Percentiles rank a stretch among this genome's conserved stretches.
phyloP scores from a whole-genome alignment of 2,797 vertebrate genomes.

The Otolemur crassicaudatus region DNA sequence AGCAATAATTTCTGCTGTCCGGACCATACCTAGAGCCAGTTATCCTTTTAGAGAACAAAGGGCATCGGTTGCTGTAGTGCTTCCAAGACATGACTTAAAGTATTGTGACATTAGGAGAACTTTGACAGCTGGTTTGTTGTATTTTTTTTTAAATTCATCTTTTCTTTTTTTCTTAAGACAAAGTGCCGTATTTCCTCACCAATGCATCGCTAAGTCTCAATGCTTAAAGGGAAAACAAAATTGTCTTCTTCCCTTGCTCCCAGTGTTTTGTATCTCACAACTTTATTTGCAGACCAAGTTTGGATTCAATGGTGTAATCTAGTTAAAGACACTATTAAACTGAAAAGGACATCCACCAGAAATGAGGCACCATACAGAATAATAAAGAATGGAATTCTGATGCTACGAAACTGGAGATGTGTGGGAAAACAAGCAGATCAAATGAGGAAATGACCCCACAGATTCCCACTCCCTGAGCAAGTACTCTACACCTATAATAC shows the following conservation, averaged over 20 bases:
- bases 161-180: slow-evolving; percentile 4
- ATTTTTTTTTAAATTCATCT: background rate
- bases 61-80: slow-evolving; percentile 84
- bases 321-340: slow-evolving; percentile 56
- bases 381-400: slow-evolving; percentile 57
- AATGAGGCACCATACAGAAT: background rate
- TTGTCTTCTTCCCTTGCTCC: background rate
- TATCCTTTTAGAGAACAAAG: slow-evolving; percentile 73
- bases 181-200: slow-evolving; percentile 84
- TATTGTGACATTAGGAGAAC: slow-evolving; percentile 73
- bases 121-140: slow-evolving; percentile 62
- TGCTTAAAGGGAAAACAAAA: slow-evolving; percentile 68
- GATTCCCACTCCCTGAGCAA: slow-evolving; percentile 28
- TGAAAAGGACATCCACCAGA: slow-evolving; percentile 43
- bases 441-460: background rate
- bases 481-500: background rate
- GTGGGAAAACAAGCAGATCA: background rate
- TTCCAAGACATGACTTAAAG: slow-evolving; percentile 79
- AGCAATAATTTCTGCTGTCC: slow-evolving; percentile 87
- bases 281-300: slow-evolving; percentile 27
- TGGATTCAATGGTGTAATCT: slow-evolving; percentile 51
- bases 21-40: slow-evolving; percentile 46
- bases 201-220: slow-evolving; percentile 75
- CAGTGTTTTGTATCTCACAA: slow-evolving; percentile 37
- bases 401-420: slow-evolving; percentile 34